A percentile compares a stretch with the other conserved stretches of the same genome.
Conservation (phyloP, 2,113 vertebrate genomes). For the Myotis lucifugus region DNA sequence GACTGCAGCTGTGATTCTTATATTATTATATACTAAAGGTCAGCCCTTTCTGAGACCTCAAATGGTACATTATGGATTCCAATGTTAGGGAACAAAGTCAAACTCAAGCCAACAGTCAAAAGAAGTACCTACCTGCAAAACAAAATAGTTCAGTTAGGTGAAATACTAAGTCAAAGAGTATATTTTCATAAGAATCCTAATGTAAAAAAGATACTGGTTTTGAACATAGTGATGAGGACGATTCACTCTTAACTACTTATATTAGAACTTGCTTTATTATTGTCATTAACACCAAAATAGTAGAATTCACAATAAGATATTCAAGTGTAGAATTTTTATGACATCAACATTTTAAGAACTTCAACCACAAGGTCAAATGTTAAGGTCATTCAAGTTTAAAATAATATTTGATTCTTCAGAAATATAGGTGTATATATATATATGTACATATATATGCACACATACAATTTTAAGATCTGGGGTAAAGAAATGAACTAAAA, state of each 20-base stretch:
- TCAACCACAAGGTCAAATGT: not conserved
- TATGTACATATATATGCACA: too few relatives aligned
- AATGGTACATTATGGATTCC: not conserved
- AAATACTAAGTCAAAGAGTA: not conserved
- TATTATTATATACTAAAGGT: constrained; percentile 6
- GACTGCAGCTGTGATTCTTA: not conserved
- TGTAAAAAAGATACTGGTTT: not conserved
- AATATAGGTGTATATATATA: not conserved
- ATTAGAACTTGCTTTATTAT: not conserved
- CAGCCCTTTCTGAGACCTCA: not conserved
- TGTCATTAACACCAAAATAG: not conserved
- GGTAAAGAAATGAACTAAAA: not conserved
- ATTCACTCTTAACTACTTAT: not conserved
- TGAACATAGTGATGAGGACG: not conserved
- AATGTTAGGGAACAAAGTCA: not conserved
- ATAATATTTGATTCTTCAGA: not conserved
- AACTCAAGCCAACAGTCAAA: not conserved
- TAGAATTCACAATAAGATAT: not conserved
- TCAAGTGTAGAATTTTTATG: not conserved
- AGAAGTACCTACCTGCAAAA: not conserved
- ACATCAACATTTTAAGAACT: not conserved
- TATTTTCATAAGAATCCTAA: not conserved
- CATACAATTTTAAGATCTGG: not conserved
- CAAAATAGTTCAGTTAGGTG: not conserved
- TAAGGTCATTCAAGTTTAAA: constrained; percentile 9